A percentile compares a stretch with the other conserved stretches of the same genome.
Evolutionary conservation across 2,113 vertebrate species (phyloP).

Genomic region (Pionites leucogaster): DNA sequence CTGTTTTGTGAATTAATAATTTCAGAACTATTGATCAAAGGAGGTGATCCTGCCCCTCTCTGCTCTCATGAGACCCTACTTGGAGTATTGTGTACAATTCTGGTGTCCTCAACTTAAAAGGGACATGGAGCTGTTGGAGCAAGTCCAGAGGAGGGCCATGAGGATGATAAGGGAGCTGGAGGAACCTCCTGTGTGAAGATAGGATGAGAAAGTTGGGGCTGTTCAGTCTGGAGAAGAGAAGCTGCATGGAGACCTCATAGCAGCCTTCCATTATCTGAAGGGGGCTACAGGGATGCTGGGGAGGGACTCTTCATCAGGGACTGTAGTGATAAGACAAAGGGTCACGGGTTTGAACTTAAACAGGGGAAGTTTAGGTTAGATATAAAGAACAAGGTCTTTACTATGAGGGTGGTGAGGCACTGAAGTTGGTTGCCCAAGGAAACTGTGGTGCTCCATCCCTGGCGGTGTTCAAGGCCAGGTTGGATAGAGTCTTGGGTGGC

Average conservation of each 20-base stretch:
- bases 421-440: neutral
- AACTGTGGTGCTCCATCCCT: neutral
- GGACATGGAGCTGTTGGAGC: neutral
- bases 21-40: neutral
- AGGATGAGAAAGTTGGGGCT: neutral
- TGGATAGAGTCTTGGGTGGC: neutral
- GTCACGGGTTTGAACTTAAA: neutral
- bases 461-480: neutral
- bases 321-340: neutral
- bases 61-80: neutral
- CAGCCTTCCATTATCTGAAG: neutral
- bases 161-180: neutral
- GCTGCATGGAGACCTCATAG: neutral
- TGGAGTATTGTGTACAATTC: neutral
- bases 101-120: neutral
- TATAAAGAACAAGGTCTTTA: neutral
- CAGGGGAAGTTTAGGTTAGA: neutral
- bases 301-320: no score
- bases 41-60: neutral
- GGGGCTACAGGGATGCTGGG: neutral
- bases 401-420: neutral
- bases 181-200: neutral
- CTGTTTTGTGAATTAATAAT: neutral
- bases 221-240: neutral
- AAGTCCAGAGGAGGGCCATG: neutral